phyloP scores from a whole-genome alignment of 1,140 invertebrate species.

The Procambarus clarkii region DNA sequence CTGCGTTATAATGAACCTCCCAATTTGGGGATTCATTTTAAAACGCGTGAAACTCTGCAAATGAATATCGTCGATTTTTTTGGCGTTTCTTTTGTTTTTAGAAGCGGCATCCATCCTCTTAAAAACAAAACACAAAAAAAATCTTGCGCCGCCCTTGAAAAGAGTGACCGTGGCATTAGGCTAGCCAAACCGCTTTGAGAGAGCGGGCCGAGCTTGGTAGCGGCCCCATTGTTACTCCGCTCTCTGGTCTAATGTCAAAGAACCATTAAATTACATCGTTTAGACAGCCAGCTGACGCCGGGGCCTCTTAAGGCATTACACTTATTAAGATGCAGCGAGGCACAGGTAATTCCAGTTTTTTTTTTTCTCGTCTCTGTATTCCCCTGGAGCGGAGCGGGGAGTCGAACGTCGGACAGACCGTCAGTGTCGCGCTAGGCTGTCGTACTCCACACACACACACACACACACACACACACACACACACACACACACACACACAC shows the following conservation, averaged over 20 bases:
- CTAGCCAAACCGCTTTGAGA: conserved; percentile 25
- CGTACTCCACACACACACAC: no score
- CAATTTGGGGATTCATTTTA: not conserved
- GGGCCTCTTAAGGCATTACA: conserved; percentile 36
- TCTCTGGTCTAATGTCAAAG: conserved; percentile 32
- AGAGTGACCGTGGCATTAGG: not conserved
- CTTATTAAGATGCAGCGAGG: conserved; percentile 29
- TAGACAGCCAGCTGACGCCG: conserved; percentile 36
- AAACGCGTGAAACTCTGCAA: not conserved
- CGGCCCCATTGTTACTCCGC: conserved; percentile 12
- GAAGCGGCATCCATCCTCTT: not conserved
- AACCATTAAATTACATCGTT: conserved; percentile 56
- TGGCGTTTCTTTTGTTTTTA: not conserved
- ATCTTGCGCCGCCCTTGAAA: not conserved
- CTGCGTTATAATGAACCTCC: no score
- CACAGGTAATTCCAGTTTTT: conserved; percentile 17
- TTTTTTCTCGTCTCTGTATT: not conserved
- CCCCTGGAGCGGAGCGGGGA: not conserved
- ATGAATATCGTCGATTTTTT: not conserved
- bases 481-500: no score
- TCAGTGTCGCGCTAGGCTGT: not conserved
- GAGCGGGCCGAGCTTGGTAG: conserved; percentile 10
- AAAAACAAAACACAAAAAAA: not conserved
- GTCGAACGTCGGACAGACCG: no score
- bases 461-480: no score